Evolutionary conservation across 2,113 vertebrate genomes (phyloP), one percentile per base, ranked within the genome.

Genomic region (Connochaetes taurinus): DNA sequence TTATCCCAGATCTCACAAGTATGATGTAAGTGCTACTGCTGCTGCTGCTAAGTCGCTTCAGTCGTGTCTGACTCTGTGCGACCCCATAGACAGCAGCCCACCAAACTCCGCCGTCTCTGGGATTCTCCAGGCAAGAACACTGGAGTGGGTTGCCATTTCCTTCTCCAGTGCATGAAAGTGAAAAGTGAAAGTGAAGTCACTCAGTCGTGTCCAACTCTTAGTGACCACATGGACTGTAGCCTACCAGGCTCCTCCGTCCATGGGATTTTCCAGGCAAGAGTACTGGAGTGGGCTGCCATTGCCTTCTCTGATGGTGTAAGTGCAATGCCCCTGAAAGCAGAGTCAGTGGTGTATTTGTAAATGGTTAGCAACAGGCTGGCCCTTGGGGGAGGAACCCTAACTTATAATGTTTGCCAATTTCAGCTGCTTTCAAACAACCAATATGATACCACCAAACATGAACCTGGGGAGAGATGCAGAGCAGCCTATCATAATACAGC

Each of bases 51-150:
- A 67, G 33, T 36, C 0, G 0, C 64, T 67, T 36, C 17, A n/a
- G 64, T 36, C 33, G 0, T 67, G 33, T 36, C 33, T 0, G 0
- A 67, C 64, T 67, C 64, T n/a, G 29, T 31, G 62, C 0, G 0
- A 67, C 33, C 33, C 16, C 33, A 67, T 19, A n/a, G 33, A 67
- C 4, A 2, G 64, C 33, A 67, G 64, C 64, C 17, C 33, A 67
- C 64, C 64, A 67, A 33, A 17, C 64, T 36, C 2, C 0, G 0
- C 64, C 17, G 0, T 67, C 64, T 9, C n/a, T 67, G 7, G 33
- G 33, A 36, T 67, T 67, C 64, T 67, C 33, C 64, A 67, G 33
- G 33, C 33, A 21, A 21, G 64, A 67, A 67, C 17, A 67, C 64
- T 67, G 64, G 17, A 67, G 17, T 36, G 64, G 17, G 64, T 21